Evolutionary conservation across 2,113 vertebrate genomes (phyloP).

Genomic region (Vimba vimba): DNA sequence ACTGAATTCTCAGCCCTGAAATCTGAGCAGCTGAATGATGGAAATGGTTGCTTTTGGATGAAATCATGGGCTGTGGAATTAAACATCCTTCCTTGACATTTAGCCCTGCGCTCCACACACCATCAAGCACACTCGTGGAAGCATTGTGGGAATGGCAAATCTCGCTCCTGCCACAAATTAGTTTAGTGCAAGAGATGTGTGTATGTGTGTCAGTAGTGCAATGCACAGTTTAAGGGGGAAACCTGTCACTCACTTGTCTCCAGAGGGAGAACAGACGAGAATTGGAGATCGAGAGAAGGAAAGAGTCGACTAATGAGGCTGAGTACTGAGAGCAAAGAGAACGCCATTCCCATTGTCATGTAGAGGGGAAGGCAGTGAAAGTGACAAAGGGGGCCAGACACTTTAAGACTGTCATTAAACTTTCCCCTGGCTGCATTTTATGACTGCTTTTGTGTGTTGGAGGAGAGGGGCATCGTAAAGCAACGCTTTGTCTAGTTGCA

Average conservation of each 20-base stretch:
- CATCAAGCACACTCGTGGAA: slow-evolving; percentile 60
- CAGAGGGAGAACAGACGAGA: slow-evolving; percentile 69
- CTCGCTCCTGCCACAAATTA: slow-evolving; percentile 58
- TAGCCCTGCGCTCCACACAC: slow-evolving; percentile 66
- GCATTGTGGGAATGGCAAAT: slow-evolving; percentile 69
- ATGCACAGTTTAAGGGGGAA: slow-evolving; percentile 69
- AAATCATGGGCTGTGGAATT: slow-evolving; percentile 70
- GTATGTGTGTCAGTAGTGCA: slow-evolving; percentile 61
- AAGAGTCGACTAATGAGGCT: slow-evolving; percentile 71
- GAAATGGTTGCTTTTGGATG: slow-evolving; percentile 69
- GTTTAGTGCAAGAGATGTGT: slow-evolving; percentile 34
- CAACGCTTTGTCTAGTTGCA: slow-evolving; percentile 73
- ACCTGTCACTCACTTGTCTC: slow-evolving; percentile 75
- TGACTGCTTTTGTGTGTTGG: slow-evolving; percentile 73
- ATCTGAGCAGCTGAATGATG: slow-evolving; percentile 57
- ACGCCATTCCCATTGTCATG: slow-evolving; percentile 69
- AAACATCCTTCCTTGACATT: slow-evolving; percentile 74
- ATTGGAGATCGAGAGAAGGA: slow-evolving; percentile 59
- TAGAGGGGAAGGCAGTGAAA: slow-evolving; percentile 73
- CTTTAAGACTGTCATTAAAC: slow-evolving; percentile 80
- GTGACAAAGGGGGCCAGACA: slow-evolving; percentile 72
- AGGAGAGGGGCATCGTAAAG: slow-evolving; percentile 74
- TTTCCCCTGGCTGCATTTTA: slow-evolving; percentile 73
- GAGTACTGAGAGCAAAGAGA: slow-evolving; percentile 52
- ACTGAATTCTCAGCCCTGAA: slow-evolving; percentile 5